phyloP scores from a whole-genome alignment of 2,888 invertebrate species.

The Oligia latruncula region DNA sequence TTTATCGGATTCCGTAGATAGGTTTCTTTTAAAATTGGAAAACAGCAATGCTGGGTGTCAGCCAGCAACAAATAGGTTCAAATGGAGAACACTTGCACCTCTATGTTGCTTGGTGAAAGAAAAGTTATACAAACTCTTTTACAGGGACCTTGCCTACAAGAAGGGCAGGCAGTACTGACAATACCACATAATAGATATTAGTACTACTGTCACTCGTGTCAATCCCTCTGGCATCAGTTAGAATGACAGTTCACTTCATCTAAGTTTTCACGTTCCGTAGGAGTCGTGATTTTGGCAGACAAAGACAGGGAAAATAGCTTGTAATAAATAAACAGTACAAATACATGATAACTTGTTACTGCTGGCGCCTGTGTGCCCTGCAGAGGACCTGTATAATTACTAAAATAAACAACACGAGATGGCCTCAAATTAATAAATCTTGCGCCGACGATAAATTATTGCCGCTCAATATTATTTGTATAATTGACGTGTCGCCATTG shows the following conservation, averaged over 20 bases:
- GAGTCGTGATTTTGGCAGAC: neutral
- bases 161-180: too few relatives aligned
- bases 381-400: constrained; percentile 49
- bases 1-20: too few relatives aligned
- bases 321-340: constrained; percentile 23
- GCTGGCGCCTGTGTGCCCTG: constrained; percentile 57
- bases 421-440: constrained; percentile 65
- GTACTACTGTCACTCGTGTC: too few relatives aligned
- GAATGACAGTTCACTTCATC: neutral
- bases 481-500: constrained; percentile 63
- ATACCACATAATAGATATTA: too few relatives aligned
- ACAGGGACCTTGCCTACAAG: too few relatives aligned
- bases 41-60: too few relatives aligned
- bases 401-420: constrained; percentile 53
- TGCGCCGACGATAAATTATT: constrained; percentile 50
- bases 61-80: too few relatives aligned
- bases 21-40: too few relatives aligned
- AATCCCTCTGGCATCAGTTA: too few relatives aligned
- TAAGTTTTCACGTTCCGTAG: neutral
- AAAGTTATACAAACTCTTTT: too few relatives aligned
- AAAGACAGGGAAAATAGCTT: neutral
- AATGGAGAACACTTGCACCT: too few relatives aligned
- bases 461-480: constrained; percentile 46
- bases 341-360: constrained; percentile 25
- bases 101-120: too few relatives aligned